phyloP scores from a whole-genome alignment of 1,140 invertebrate species.

The Panagrolaimus sp. region DNA sequence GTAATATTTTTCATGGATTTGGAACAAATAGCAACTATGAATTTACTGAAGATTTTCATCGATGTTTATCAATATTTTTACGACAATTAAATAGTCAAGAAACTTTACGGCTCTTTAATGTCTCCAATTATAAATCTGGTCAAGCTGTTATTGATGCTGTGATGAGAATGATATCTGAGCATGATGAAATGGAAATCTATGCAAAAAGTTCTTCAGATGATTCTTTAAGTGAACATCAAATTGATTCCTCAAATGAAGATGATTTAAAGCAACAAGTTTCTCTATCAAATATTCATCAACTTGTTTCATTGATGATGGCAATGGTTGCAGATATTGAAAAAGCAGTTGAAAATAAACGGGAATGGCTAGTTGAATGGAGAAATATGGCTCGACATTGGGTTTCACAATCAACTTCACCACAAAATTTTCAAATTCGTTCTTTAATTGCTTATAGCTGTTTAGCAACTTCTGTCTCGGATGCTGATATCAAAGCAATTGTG shows the following conservation, averaged over 20 bases:
- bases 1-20: conserved; percentile 31
- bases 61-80: conserved; percentile 28
- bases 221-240: conserved; percentile 12
- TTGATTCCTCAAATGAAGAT: conserved; percentile 12
- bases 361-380: conserved; percentile 22
- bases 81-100: conserved; percentile 30
- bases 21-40: conserved; percentile 23
- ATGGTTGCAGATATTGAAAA: conserved; percentile 20
- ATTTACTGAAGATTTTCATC: conserved; percentile 22
- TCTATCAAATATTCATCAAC: conserved; percentile 24
- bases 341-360: conserved; percentile 15
- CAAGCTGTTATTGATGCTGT: conserved; percentile 24
- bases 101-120: conserved; percentile 26
- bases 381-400: neutral
- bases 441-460: conserved; percentile 32
- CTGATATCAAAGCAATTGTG: conserved; percentile 26
- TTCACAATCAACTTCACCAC: conserved; percentile 21
- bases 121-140: conserved; percentile 19
- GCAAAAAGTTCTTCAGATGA: neutral
- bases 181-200: conserved; percentile 5
- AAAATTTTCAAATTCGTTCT: conserved; percentile 26
- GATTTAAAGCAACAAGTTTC: neutral
- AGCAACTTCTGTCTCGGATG: conserved; percentile 32
- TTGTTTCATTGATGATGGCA: conserved; percentile 24
- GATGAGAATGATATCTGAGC: conserved; percentile 13